Evolutionary conservation across 1,140 invertebrate genomes (phyloP), one percentile per base, ranked within the genome.

Genomic region (Bombus affinis): DNA sequence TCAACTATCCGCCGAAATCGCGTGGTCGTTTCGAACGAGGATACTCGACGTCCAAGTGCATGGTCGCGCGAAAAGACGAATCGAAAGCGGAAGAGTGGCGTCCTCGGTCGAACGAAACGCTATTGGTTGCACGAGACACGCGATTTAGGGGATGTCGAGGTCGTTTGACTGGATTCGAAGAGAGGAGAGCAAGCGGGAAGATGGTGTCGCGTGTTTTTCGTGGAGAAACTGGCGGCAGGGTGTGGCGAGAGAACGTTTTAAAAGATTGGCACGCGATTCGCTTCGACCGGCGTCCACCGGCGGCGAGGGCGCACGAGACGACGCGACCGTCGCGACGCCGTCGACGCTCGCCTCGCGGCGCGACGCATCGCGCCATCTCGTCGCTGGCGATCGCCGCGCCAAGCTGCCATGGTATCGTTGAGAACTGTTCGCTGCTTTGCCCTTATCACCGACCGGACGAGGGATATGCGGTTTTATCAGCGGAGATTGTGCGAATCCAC

Each of bases 171-270:
- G 18, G 47, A 53, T 22, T 10, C 13, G 37, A 12, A 4, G 15
- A n/a, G 8, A 42, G 13, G 3, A 35, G 44, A 35, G 47, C 4
- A 5, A 9, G 3, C 3, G 1, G 2, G 13, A 22, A 28, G 37
- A 37, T 22, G 18, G 47, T 53, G 47, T 53, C 47, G 80, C 85
- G 85, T 70, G 44, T 88, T 84, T 89, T 87, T 75, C 81, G 39
- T 13, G 9, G 32, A 70, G n/a, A 75, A 89, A 89, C 74, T 65
- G 70, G 86, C 81, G 73, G 65, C 88, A 92, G 91, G 92, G 92
- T 93, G 91, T 92, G 91, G 91, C 91, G 92, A 87, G 76, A 42
- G 62, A 78, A 37, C 71, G 75, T 91, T 92, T 91, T 76, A 90
- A 92, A 91, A 90, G 83, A 89, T 90, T 83, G 72, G 66, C 71